A percentile compares a stretch with the other conserved stretches of the same genome.
Conservation (phyloP, 2,113 vertebrate species). For the Calcarius ornatus region DNA sequence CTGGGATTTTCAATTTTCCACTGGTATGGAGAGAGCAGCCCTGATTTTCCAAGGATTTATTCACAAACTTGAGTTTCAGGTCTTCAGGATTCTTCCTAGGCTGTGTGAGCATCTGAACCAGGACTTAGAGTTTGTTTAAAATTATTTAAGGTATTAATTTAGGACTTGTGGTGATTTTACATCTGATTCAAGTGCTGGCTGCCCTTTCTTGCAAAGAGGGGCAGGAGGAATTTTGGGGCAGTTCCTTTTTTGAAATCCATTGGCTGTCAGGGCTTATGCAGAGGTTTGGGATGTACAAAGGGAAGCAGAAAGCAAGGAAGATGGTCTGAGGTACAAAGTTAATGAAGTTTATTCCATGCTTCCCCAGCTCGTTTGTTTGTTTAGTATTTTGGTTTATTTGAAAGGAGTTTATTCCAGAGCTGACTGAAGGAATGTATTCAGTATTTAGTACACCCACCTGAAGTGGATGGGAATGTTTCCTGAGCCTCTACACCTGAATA, state of each 20-base stretch:
- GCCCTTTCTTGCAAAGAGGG: neutral
- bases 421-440: neutral
- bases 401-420: neutral
- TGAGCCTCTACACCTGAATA: neutral
- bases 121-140: neutral
- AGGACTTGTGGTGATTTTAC: neutral
- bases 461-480: neutral
- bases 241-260: neutral
- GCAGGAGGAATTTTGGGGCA: neutral
- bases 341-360: neutral
- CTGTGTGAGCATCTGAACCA: neutral
- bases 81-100: neutral
- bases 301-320: neutral
- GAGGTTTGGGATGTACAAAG: neutral
- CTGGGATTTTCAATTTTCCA: constrained; percentile 15
- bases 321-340: neutral
- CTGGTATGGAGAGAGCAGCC: neutral
- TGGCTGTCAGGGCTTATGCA: neutral
- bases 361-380: neutral
- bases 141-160: neutral
- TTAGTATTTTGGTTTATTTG: constrained; percentile 7
- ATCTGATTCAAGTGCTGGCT: neutral
- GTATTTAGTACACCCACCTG: neutral
- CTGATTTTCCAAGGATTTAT: constrained; percentile 5
- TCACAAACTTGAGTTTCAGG: neutral